Percentiles rank a stretch among this genome's conserved stretches.
Evolutionary conservation across 1,140 invertebrate species (phyloP).

Genomic region (Dendroctonus valens): DNA sequence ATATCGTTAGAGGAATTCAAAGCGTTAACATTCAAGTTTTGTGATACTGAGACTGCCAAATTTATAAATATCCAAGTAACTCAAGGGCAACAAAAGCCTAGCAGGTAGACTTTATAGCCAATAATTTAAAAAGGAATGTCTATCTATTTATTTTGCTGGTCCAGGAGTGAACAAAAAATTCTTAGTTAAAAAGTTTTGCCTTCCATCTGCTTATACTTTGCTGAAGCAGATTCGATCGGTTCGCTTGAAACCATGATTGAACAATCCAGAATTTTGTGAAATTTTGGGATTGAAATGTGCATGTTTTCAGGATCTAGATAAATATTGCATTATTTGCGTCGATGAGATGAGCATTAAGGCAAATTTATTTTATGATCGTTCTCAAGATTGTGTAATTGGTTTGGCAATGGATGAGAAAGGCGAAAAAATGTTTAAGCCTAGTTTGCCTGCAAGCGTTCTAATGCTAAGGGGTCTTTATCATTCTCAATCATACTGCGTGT

Average conservation of each 20-base stretch:
- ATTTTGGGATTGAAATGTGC: not conserved
- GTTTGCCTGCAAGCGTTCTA: not conserved
- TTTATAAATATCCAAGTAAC: slow-evolving; percentile 7
- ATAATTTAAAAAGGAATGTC: slow-evolving; percentile 1
- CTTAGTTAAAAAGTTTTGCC: not conserved
- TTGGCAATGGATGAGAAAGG: not conserved
- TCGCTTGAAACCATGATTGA: not conserved
- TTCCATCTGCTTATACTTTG: slow-evolving; percentile 5
- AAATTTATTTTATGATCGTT: slow-evolving; percentile 4
- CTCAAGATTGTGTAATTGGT: not conserved
- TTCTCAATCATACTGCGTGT: no score
- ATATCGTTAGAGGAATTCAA: not conserved
- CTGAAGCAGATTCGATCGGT: not conserved
- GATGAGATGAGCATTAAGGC: slow-evolving; percentile 5
- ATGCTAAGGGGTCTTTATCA: slow-evolving; percentile 3
- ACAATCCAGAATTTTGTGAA: not conserved
- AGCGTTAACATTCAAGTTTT: slow-evolving; percentile 3
- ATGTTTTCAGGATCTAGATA: not conserved
- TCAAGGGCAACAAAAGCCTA: not conserved
- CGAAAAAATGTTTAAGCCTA: not conserved
- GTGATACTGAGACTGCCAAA: not conserved
- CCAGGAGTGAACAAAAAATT: not conserved
- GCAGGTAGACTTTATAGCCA: not conserved
- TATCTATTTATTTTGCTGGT: not conserved
- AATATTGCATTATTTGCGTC: slow-evolving; percentile 2